Base-by-base conservation (phyloP, 2,797 vertebrate species). In the Ptychobarbus kaznakovi region DNA sequence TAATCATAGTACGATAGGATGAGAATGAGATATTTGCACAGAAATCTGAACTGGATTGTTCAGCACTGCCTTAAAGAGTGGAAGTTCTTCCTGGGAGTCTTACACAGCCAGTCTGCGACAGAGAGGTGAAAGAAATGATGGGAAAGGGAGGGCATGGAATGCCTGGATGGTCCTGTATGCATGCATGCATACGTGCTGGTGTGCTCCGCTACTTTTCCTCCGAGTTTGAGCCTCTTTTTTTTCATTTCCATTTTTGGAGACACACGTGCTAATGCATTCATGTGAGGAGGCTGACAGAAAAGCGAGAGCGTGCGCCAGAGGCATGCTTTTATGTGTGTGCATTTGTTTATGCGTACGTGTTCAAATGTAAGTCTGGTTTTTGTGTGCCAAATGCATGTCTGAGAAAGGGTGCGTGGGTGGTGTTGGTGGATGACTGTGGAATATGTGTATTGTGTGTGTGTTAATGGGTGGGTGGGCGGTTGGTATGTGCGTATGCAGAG, bases 401-500 rank as follows among this genome's bases (percentile, higher is more conserved):
- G 92, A 92, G 61, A 80, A 89, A 81, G 91, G 88, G 89, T 91
- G 90, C 88, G 94, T 94, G 93, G 91, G 93, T 90, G 93, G 92
- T 91, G 92, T 91, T 89, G 91, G 90, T 92, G 90, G 90, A 90
- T 90, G 44, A 87, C 89, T 92, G 89, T 91, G 90, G 87, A 90
- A 91, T 90, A 89, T 91, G 13, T 74, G 63, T 72, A 91, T 87
- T 89, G 1, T 80, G 44, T 81, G 51, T 38, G 69, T 81, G 11
- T 84, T 5, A 76, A 0, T 84, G 49, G 82, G 80, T 81, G 28
- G 84, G 86, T 76, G 72, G 73, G 35, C 83, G 76, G 68, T 25
- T 85, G 77, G 89, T 91, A 89, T 91, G 90, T 89, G 87, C 89
- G 90, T 91, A 92, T 90, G 90, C 90, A 90, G 90, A 89, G 89